Evolutionary conservation across 2,888 invertebrate genomes (phyloP).

Genomic region (Timema podura): DNA sequence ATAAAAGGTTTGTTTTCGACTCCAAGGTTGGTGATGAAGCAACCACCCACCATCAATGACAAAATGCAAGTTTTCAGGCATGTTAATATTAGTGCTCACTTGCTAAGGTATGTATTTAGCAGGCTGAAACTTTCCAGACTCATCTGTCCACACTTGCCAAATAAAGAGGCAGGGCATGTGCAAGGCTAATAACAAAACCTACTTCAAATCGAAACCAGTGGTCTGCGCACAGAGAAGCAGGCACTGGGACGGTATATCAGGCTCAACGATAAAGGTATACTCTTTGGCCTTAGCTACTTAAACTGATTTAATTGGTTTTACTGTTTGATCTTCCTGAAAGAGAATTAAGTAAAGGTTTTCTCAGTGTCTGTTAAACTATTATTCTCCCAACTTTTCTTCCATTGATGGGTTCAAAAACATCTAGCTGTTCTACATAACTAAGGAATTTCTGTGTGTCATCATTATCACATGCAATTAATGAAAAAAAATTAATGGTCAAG

Average conservation of each 20-base stretch:
- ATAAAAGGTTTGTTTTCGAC: conserved; percentile 1
- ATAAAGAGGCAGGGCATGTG: conserved; percentile 9
- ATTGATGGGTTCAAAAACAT: conserved; percentile 4
- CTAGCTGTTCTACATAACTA: background rate
- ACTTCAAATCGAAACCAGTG: background rate
- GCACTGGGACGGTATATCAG: background rate
- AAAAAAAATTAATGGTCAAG: conserved; percentile 1
- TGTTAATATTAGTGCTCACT: background rate
- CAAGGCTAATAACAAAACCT: conserved; percentile 4
- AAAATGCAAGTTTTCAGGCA: background rate
- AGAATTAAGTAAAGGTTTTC: background rate
- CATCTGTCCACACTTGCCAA: background rate
- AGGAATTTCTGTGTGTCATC: background rate
- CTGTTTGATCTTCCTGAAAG: conserved; percentile 6
- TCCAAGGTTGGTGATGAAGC: conserved; percentile 8
- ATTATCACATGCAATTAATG: background rate
- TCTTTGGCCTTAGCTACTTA: conserved; percentile 1
- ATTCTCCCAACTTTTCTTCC: background rate
- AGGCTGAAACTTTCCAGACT: conserved; percentile 5
- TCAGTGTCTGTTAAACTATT: background rate
- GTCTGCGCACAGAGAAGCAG: conserved; percentile 1
- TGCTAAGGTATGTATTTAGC: background rate
- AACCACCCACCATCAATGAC: conserved; percentile 1
- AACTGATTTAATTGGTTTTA: background rate
- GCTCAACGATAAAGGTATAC: background rate